Conservation (phyloP, 2,797 vertebrate species). For the Spinus olivaceus region DNA sequence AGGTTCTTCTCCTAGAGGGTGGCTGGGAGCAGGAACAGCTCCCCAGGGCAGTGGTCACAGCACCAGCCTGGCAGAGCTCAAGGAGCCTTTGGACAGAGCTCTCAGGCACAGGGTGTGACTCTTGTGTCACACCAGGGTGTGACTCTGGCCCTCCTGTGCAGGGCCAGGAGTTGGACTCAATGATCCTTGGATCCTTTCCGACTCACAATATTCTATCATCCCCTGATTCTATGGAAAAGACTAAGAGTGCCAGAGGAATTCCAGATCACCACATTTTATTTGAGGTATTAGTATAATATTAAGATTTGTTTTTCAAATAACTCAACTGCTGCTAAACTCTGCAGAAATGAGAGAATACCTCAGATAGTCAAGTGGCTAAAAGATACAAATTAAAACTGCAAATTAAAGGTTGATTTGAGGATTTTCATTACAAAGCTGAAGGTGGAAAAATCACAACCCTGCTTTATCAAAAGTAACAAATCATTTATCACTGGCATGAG, state of each 20-base stretch:
- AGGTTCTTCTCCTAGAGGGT: accelerated
- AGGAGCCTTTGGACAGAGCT: accelerated
- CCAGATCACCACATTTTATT: neutral
- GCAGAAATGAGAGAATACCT: neutral
- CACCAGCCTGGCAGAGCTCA: accelerated
- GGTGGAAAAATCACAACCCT: neutral
- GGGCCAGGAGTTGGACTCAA: accelerated
- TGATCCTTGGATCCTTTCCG: neutral
- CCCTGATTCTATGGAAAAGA: neutral
- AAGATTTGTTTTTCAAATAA: neutral
- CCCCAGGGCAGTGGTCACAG: neutral
- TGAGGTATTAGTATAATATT: neutral
- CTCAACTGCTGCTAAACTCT: accelerated
- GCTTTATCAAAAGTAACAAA: neutral
- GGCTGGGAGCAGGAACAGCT: neutral
- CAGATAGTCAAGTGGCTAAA: neutral
- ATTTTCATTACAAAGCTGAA: neutral
- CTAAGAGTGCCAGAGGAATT: neutral
- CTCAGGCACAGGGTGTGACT: neutral
- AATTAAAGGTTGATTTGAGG: neutral
- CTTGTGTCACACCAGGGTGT: neutral
- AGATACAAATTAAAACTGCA: neutral
- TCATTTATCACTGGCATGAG: neutral
- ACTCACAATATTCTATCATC: neutral
- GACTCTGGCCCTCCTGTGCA: neutral